Base-by-base conservation (phyloP, 1,140 invertebrate genomes). In the Plutomurus gul region DNA sequence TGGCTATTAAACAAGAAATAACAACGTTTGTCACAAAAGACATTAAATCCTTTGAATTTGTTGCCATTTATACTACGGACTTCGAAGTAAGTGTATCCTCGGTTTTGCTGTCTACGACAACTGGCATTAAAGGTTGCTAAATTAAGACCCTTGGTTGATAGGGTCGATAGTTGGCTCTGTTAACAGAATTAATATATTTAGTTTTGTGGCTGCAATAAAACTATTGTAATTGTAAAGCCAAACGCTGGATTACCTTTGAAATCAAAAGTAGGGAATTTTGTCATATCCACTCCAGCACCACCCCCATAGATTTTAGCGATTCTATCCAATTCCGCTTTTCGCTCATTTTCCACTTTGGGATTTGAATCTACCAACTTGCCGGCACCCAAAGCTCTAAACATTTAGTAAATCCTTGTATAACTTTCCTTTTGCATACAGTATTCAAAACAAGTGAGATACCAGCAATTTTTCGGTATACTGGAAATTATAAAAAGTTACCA, bases 221-320 rank as follows among this genome's bases (percentile, higher is more conserved):
- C n/a, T n/a, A n/a, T n/a, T n/a, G n/a, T n/a, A n/a, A n/a, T n/a
- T n/a, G n/a, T n/a, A n/a, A n/a, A n/a, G n/a, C n/a, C 22, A 18
- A 39, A 43, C 40, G 65, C 33, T 7, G 4, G 8, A 30, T 77
- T 80, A 81, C 87, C 93, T 77, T 89, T 87, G 83, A 96, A 97
- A 84, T 92, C 92, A 84, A 96, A 93, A 16, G 89, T 86, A 10
- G 96, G 96, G 87, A 98, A 97, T 86, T 95, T 90, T 7, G 92
- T 93, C 92, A 97, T 94, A 85, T 97, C 94, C 27, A 89, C 89
- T 74, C 92, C 93, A 51, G 88, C 84, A 47, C 88, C 91, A 84
- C 92, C 94, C 56, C 93, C 93, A 87, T 88, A 97, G 78, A 92
- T 91, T 84, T 90, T 92, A 25, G 91, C 89, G 75, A 96, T 88